Conservation (phyloP, 1,140 invertebrate species). For the Drosophila parvula region DNA sequence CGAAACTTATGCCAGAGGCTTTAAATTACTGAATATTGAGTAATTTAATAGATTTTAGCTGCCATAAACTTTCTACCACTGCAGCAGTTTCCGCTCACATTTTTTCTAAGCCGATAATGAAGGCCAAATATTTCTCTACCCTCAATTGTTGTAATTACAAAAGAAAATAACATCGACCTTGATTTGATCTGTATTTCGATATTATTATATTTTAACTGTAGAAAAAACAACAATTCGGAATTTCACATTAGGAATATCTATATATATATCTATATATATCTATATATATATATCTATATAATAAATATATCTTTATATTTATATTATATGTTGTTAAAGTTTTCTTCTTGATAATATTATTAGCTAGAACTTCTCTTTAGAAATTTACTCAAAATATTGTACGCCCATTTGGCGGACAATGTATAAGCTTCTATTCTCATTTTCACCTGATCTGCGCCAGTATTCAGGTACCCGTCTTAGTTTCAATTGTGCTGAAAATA, state of each 20-base stretch:
- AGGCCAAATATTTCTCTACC: conserved; percentile 9
- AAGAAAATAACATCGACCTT: conserved; percentile 4
- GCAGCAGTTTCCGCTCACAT: no score
- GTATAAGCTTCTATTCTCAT: not conserved
- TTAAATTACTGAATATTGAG: not conserved
- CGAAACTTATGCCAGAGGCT: conserved; percentile 7
- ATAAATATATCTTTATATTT: no score
- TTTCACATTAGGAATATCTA: no score
- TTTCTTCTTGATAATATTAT: no score
- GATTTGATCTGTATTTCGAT: not conserved
- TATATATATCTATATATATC: no score
- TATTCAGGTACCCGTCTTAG: conserved; percentile 14
- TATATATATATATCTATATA: no score
- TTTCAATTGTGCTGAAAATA: conserved; percentile 43
- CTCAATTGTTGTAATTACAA: conserved; percentile 13
- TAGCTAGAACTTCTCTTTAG: not conserved
- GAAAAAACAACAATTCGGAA: not conserved
- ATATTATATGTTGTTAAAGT: no score
- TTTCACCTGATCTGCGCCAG: conserved; percentile 19
- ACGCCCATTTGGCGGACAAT: not conserved
- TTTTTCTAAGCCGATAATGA: conserved; percentile 8
- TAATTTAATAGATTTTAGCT: conserved; percentile 5
- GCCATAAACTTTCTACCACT: conserved; percentile 14
- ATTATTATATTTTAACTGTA: not conserved
- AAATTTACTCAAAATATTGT: not conserved